Evolutionary conservation across 1,140 invertebrate genomes (phyloP), one percentile per base, ranked within the genome.

Genomic region (Trichoplusia ni): DNA sequence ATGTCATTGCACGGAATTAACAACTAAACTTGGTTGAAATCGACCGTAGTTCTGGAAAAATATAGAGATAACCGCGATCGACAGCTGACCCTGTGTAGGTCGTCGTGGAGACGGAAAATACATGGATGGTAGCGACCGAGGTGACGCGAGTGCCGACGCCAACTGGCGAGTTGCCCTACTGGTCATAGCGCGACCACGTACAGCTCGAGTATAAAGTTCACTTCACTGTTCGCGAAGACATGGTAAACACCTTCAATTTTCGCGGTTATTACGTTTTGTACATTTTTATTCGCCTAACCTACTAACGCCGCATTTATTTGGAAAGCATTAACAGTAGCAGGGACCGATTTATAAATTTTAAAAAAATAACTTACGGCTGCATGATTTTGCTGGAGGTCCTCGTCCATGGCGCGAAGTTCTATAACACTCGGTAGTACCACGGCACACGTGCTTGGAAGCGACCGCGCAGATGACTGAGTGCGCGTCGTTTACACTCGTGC

Each of bases 161-260:
- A 89, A 86, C 86, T 89, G 86, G 86, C 86, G 86, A 38, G 61
- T 83, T 89, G 86, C 86, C 86, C 81, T 84, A 75, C 72, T 74
- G n/a, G n/a, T n/a, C n/a, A n/a, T n/a, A n/a, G 73, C 74, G 60
- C 69, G 47, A 56, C 59, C 27, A 49, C 54, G 44, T 53, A 59
- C 68, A 51, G 38, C 11, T 77, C 68, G 72, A 75, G 81, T 82
- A 71, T 82, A 84, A 81, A 82, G 81, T 84, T 84, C 80, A 82
- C 56, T 66, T 82, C 74, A 81, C 64, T 67, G 64, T 67, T 68
- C 60, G 65, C 75, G 58, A 77, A 61, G 54, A 60, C 53, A 58
- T 51, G 47, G 37, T 63, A 63, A 68, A 63, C 60, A 68, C 35
- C 18, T 58, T 33, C 25, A 49, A 18, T 65, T 69, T 69, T 70